Base-by-base conservation (phyloP, 2,888 invertebrate genomes). In the Octonoba sinensis region DNA sequence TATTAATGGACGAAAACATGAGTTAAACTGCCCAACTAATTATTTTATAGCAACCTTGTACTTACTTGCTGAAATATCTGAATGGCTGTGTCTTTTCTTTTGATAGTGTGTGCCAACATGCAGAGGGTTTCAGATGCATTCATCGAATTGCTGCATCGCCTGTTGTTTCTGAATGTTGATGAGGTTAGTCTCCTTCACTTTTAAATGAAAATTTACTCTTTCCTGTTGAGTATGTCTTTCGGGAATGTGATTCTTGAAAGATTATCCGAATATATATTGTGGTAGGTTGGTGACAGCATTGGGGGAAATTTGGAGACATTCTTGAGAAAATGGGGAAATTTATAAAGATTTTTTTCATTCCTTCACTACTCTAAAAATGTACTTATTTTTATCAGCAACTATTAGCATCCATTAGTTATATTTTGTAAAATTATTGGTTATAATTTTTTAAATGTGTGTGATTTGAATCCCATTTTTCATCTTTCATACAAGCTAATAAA, bases 71-170 rank as follows among this genome's bases (percentile, higher is more conserved):
- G 22, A 13, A 57, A 20, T n/a, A 3, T 20, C 22, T 18, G 15
- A 20, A 22, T 15, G 0, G 15, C 6, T 8, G 13, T 57, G 20
- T 22, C 22, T 12, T 62, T 62, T n/a, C 46, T 22, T 22, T 71
- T 24, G 66, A 13, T 46, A 82, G 82, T 82, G 66, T 56, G 65
- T 22, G 24, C 71, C 15, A 76, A 72, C 18, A 72, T 82, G 27
- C 66, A 82, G 56, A 62, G 57, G n/a, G 72, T 72, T 11, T 57
- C 65, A 6, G 76, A 76, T 44, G 13, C 57, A 15, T 82, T 82
- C 22, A 72, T 82, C n/a, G 82, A 82, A 49, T 44, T 82, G 36
- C 51, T 82, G 36, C 76, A 82, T 60, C 71, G 76, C 15, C 65
- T 82, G n/a, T 27, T 82, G 18, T 82, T 59, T 18, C 56, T 82